Base-by-base conservation (phyloP, 2,888 invertebrate species). In the Chirona hameri region DNA sequence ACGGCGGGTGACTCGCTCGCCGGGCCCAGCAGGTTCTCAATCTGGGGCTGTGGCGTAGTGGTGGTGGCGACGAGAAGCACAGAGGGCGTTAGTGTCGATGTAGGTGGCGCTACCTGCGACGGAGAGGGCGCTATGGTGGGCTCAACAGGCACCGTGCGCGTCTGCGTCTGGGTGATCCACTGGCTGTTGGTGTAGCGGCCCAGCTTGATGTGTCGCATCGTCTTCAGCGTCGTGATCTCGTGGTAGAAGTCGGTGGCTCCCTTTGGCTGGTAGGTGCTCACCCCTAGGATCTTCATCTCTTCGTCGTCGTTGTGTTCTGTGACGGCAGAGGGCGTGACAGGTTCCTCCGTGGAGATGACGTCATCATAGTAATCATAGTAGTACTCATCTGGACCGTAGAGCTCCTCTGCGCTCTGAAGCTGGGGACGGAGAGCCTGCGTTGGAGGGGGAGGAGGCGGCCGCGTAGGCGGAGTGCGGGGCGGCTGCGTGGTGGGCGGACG, bases 121-220 rank as follows among this genome's bases (percentile, higher is more conserved):
- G 60, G 7, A 7, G 65, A 27, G n/a, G 65, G 65, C 65, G 65
- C 65, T 10, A 65, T n/a, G n/a, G 65, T 84, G 4, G 83, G 83
- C 57, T 82, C 82, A 15, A 84, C 79, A 24, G 48, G 21, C 52
- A 83, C 84, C n/a, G 84, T 84, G n/a, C 83, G 79, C 14, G 85
- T 85, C 79, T 83, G 84, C 2, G 85, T 85, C 76, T 84, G 83
- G 31, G 84, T 85, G 27, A 85, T 83, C 69, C 82, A 84, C 14
- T 85, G 81, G 12, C 84, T 85, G 65, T 84, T 85, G 76, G 83
- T 85, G 39, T 79, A 83, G 52, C 83, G 82, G 27, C 85, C 85
- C 4, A 84, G 84, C 31, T 83, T 80, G 82, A 84, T 84, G 52
- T 84, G 84, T 79, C 85, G 84, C n/a, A 84, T 80, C 21, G 84